Conservation (phyloP, 2,888 invertebrate species). For the Apotomis betuletana region DNA sequence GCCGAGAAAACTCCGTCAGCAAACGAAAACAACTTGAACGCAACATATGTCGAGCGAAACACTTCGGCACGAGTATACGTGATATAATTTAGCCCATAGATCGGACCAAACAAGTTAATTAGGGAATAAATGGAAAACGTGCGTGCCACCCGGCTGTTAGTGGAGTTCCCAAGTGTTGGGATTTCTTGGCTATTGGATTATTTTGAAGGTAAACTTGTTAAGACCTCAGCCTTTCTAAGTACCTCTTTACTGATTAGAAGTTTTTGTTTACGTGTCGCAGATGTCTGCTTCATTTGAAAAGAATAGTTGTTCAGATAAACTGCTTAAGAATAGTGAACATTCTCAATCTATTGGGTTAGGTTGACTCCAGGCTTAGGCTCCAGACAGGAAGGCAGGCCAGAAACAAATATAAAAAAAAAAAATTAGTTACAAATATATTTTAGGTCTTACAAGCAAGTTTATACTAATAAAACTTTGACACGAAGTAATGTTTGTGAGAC, state of each 20-base stretch:
- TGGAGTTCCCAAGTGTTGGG: conserved; percentile 31
- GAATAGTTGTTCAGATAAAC: no score
- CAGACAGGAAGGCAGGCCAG: no score
- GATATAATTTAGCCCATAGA: conserved; percentile 44
- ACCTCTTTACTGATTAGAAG: conserved; percentile 20
- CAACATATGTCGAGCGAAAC: conserved; percentile 37
- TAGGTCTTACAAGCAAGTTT: no score
- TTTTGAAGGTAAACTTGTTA: conserved; percentile 36
- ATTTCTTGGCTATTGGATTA: conserved; percentile 38
- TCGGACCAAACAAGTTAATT: conserved; percentile 53
- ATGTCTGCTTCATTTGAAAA: background rate
- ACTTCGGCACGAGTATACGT: conserved; percentile 34
- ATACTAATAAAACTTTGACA: no score
- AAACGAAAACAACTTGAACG: conserved; percentile 29
- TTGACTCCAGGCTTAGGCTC: no score
- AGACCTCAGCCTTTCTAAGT: conserved; percentile 9
- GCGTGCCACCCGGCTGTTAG: conserved; percentile 38
- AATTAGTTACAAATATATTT: no score
- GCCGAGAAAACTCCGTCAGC: conserved; percentile 33
- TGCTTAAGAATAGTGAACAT: no score
- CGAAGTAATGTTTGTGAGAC: no score
- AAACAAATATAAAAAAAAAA: no score
- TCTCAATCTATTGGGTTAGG: no score
- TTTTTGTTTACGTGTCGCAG: conserved; percentile 10
- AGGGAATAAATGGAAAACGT: conserved; percentile 57